Base-by-base conservation (phyloP, 2,888 invertebrate genomes). In the Monoplex corrugatus region DNA sequence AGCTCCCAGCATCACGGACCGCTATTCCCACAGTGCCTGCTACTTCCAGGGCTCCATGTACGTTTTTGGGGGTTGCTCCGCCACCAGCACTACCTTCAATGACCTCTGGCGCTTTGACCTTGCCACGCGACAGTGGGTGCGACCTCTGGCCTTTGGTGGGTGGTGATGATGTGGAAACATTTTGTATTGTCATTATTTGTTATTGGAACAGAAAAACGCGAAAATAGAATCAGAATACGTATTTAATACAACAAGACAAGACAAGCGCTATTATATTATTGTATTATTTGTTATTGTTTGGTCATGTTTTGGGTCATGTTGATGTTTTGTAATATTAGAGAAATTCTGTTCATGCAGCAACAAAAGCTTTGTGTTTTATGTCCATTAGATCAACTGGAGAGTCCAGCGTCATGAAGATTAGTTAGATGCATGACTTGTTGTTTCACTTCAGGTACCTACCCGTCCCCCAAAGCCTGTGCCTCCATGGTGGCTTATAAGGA, bases 11-110 rank as follows among this genome's bases (percentile, higher is more conserved):
- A 98, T 99, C 91, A 97, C 98, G 0, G 98, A 98, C 95, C 97
- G 99, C 91, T 98, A 98, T 96, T 98, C 98, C 0, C 99, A 99
- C 97, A 98, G 98, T 90, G 98, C 98, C 68, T 98, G 98, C 87
- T 95, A 95, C 90, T 94, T 92, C 89, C 93, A 95, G 90, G 95
- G 94, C 82, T 94, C 93, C 80, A 91, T 99, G 98, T 99, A 98
- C 95, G 97, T 99, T 84, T 99, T 99, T 97, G 99, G 99, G 57
- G 99, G 99, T 13, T 99, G 99, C 94, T 99, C 99, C 23, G 98
- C 98, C 68, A 98, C 98, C 88, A 98, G 98, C 94, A 99, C 99
- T 38, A 98, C 99, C 28, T 99, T 99, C 95, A 99, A 99, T 96
- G 99, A 99, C 96, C 97, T 99, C 57, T 99, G 99, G 99, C 97